Conservation (phyloP, 2,797 vertebrate species). For the Scarus forsteni region DNA sequence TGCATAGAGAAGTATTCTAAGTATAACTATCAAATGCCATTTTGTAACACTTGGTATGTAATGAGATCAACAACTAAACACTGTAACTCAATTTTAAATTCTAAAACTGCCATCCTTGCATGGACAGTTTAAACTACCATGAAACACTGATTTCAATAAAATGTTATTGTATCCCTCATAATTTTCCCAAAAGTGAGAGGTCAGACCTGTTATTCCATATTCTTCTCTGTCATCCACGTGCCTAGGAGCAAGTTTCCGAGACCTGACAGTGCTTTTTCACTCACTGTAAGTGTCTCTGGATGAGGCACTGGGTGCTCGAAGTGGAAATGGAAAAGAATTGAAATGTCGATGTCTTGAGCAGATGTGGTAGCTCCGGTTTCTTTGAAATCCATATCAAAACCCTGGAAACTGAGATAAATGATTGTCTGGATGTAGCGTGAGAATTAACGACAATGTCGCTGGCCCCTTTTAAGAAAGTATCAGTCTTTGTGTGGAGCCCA, state of each 20-base stretch:
- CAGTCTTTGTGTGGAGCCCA: conserved; percentile 2
- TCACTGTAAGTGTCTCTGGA: conserved; percentile 36
- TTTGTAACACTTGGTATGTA: no score
- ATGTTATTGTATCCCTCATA: conserved; percentile 1
- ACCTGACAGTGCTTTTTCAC: neutral
- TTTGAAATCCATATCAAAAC: conserved; percentile 71
- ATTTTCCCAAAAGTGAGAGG: neutral
- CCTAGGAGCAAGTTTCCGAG: conserved; percentile 20
- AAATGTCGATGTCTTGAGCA: conserved; percentile 58
- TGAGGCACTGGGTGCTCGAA: conserved; percentile 9
- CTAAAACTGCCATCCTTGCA: no score
- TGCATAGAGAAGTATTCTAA: no score
- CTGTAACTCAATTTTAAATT: no score
- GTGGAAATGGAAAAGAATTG: conserved; percentile 53
- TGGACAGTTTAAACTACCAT: neutral
- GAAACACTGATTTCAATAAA: conserved; percentile 9
- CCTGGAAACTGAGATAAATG: conserved; percentile 50
- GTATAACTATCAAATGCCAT: no score
- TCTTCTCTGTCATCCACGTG: conserved; percentile 19
- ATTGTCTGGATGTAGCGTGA: conserved; percentile 43
- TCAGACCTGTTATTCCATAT: conserved; percentile 10
- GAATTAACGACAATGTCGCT: conserved; percentile 60
- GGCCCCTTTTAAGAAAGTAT: conserved; percentile 45
- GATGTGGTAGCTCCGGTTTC: conserved; percentile 62
- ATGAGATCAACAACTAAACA: no score